Evolutionary conservation across 2,888 invertebrate genomes (phyloP).

Genomic region (Apocheima hispidaria): DNA sequence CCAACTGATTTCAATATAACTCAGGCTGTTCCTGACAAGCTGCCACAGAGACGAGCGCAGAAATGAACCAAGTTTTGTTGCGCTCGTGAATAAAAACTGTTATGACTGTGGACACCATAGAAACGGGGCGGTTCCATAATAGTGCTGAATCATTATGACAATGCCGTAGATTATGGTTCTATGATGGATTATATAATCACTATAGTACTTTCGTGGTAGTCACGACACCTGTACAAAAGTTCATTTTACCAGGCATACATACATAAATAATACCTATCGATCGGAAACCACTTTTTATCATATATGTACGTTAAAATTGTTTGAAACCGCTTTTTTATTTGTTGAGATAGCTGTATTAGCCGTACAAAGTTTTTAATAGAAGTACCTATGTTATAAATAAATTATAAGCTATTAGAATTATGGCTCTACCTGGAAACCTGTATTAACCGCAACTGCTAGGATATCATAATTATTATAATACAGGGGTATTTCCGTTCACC

Average conservation of each 20-base stretch:
- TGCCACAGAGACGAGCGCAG: constrained; percentile 30
- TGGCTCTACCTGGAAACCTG: neutral
- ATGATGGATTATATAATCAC: constrained; percentile 24
- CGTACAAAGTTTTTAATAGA: neutral
- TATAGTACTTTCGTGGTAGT: constrained; percentile 8
- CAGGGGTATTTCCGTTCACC: no score
- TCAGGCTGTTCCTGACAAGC: constrained; percentile 3
- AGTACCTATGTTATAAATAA: no score
- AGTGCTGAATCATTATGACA: constrained; percentile 60
- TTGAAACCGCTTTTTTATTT: neutral
- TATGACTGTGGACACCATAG: constrained; percentile 70
- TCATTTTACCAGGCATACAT: neutral
- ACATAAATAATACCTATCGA: neutral
- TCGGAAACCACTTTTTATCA: neutral
- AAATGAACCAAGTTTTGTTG: constrained; percentile 37
- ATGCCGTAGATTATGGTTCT: constrained; percentile 31
- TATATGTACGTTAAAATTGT: neutral
- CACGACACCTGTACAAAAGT: constrained; percentile 3
- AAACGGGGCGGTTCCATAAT: constrained; percentile 58
- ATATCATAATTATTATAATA: no score
- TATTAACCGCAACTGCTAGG: no score
- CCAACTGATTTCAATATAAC: neutral
- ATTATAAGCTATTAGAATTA: neutral
- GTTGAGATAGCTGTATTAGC: neutral
- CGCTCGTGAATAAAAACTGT: constrained; percentile 58